phyloP scores from a whole-genome alignment of 2,888 invertebrate genomes.

The Cabera pusaria region DNA sequence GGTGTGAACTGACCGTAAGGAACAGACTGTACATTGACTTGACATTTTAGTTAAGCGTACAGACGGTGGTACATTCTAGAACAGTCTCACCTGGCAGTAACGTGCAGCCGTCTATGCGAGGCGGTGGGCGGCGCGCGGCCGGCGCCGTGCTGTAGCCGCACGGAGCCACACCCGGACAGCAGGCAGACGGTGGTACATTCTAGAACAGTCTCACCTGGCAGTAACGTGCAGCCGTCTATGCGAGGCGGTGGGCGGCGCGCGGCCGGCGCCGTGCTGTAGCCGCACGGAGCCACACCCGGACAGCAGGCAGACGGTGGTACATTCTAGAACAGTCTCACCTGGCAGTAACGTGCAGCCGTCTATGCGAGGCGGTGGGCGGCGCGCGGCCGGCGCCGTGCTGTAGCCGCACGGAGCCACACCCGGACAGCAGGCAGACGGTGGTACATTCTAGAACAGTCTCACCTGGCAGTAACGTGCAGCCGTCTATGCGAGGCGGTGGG shows the following conservation, averaged over 20 bases:
- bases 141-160: slow-evolving; percentile 28
- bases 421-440: slow-evolving; percentile 84
- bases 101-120: slow-evolving; percentile 59
- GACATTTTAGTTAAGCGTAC: too few relatives aligned
- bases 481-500: slow-evolving; percentile 84
- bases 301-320: slow-evolving; percentile 37
- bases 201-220: too few relatives aligned
- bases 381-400: slow-evolving; percentile 60
- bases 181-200: slow-evolving; percentile 1
- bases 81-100: too few relatives aligned
- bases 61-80: too few relatives aligned
- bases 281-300: too few relatives aligned
- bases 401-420: slow-evolving; percentile 87
- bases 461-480: slow-evolving; percentile 86
- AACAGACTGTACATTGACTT: too few relatives aligned
- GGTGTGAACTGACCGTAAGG: too few relatives aligned
- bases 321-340: too few relatives aligned
- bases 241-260: slow-evolving; percentile 77
- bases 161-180: too few relatives aligned
- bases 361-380: slow-evolving; percentile 81
- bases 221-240: slow-evolving; percentile 86
- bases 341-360: slow-evolving; percentile 85
- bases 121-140: slow-evolving; percentile 76
- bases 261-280: slow-evolving; percentile 37
- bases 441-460: too few relatives aligned